phyloP scores from a whole-genome alignment of 2,888 invertebrate genomes.

The Acleris emargana region DNA sequence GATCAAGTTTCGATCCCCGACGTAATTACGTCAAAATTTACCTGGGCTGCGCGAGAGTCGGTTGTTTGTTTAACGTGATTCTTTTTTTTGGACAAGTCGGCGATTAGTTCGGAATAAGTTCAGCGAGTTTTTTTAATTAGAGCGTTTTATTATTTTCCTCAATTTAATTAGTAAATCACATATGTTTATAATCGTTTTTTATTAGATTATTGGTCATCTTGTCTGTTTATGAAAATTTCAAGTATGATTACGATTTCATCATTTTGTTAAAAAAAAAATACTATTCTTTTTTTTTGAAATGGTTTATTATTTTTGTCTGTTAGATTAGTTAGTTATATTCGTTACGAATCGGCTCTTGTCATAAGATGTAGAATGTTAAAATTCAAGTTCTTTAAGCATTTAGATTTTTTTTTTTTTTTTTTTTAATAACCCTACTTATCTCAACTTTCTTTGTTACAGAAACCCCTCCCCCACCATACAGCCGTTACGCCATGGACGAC shows the following conservation, averaged over 20 bases:
- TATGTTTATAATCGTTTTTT: conserved; percentile 13
- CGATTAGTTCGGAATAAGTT: conserved; percentile 23
- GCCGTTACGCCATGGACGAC: conserved; percentile 88
- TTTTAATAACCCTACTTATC: background rate
- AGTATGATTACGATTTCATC: too few relatives aligned
- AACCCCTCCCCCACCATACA: conserved; percentile 93
- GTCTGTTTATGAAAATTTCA: background rate
- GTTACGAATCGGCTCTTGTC: too few relatives aligned
- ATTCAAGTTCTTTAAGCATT: too few relatives aligned
- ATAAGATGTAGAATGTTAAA: too few relatives aligned
- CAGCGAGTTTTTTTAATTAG: conserved; percentile 23
- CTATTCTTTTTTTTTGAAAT: too few relatives aligned
- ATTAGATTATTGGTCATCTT: conserved; percentile 1
- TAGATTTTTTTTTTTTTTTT: too few relatives aligned
- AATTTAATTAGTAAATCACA: conserved; percentile 13
- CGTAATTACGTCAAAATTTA: conserved; percentile 66
- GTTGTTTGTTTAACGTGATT: conserved; percentile 63
- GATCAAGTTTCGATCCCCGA: conserved; percentile 54
- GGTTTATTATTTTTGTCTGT: too few relatives aligned
- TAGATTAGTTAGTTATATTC: too few relatives aligned
- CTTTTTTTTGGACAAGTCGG: conserved; percentile 50
- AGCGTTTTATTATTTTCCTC: conserved; percentile 21
- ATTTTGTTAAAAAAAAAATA: too few relatives aligned
- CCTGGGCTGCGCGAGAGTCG: conserved; percentile 55
- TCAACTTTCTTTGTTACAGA: conserved; percentile 84